Evolutionary conservation across 2,888 invertebrate genomes (phyloP), one percentile per base, ranked within the genome.

Genomic region (Carterocephalus palaemon): DNA sequence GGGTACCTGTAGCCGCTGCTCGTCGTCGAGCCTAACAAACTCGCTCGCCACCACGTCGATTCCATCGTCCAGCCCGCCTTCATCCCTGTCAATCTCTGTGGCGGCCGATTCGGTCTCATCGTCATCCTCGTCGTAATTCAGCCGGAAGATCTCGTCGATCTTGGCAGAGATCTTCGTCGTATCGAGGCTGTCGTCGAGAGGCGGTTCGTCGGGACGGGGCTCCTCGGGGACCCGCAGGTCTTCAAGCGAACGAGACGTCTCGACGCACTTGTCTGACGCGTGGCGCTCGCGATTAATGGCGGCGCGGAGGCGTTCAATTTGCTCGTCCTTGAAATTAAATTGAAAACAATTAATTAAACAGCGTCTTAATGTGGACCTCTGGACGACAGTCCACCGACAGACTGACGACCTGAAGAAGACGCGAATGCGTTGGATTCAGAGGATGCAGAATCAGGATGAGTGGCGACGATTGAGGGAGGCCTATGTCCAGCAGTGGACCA

Each of bases 141-240:
- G 75, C 1, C 71, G 75, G 73, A 86, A 86, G 79, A 86, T 76
- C 53, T 84, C 83, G 64, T 85, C 85, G 57, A 85, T 84, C 45
- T 84, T 80, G 3, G 75, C 80, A 40, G 83, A 82, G 15, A 85
- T 78, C 52, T 81, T 75, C 12, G 62, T 67, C 22, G 78, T 41
- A 59, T 81, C 83, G 51, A 76, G 59, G 38, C 45, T 51, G 7
- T 62, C 54, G 31, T 51, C 55, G 15, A 34, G 53, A 23, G 64
- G 63, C 61, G 47, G 47, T 41, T 20, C 47, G 23, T 19, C 54
- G 53, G 49, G 56, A 6, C 19, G 19, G 19, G 19, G 19, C 6
- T n/a, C n/a, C 38, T 49, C 53, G 26, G 39, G 19, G 24, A 46
- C 49, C 17, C 52, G 47, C 10, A 67, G 49, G 22, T 75, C 66